Conservation (phyloP, 2,888 invertebrate species). For the Leptothorax acervorum region DNA sequence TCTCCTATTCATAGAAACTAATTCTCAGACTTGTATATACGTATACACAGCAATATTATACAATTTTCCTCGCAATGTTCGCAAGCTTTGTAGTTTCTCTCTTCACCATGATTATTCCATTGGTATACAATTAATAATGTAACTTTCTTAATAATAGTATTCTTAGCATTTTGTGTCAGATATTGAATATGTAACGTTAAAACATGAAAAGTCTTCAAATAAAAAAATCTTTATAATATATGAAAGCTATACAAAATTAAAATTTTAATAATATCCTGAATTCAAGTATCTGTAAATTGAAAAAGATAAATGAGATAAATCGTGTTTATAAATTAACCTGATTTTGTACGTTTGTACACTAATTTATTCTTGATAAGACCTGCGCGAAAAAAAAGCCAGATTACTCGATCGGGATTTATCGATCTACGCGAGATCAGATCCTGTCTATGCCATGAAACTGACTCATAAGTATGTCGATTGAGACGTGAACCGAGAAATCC, state of each 20-base stretch:
- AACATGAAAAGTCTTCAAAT: background rate
- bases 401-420: background rate
- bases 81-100: background rate
- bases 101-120: conserved; percentile 4
- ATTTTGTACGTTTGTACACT: background rate
- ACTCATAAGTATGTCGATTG: background rate
- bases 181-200: background rate
- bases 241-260: background rate
- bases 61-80: conserved; percentile 9
- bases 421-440: background rate
- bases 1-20: conserved; percentile 27
- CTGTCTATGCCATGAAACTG: background rate
- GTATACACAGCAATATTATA: background rate
- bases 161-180: background rate
- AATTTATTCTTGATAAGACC: background rate
- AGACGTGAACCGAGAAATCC: background rate
- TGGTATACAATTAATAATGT: conserved; percentile 3
- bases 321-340: background rate
- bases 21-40: conserved; percentile 30
- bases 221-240: background rate
- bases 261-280: background rate
- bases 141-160: background rate
- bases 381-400: background rate
- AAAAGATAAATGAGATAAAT: background rate
- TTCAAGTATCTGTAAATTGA: background rate